Evolutionary conservation across 2,888 invertebrate species (phyloP), one percentile per base, ranked within the genome.

Genomic region (Phaonia tiefii): DNA sequence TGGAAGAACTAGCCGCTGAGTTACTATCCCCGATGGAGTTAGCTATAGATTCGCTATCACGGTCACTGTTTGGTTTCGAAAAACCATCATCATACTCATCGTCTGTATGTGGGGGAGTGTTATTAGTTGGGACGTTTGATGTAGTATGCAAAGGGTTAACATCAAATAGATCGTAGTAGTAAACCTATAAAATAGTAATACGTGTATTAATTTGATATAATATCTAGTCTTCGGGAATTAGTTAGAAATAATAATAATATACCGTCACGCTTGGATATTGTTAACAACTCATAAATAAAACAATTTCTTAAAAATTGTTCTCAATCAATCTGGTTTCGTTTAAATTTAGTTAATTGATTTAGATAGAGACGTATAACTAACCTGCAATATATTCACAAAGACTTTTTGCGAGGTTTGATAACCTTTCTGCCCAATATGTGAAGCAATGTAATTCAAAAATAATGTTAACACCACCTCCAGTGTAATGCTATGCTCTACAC

Each of bases 361-460:
- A n/a, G n/a, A n/a, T 39, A 5, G 25, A 66, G 25, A 31, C 15
- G 20, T 46, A 26, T n/a, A 25, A 51, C 82, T 74, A 39, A 88
- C 89, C 85, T 93, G 92, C 37, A 93, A 86, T 0, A 92, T 90
- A 84, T 90, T 91, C 49, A 92, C 92, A 56, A 93, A 89, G 0
- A 93, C 92, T 83, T 89, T 89, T 78, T 84, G 92, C 76, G 87
- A 92, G 81, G 85, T 91, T 88, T 85, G 90, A 87, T 88, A 91
- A 86, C 86, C 92, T 87, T 87, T 92, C 91, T 86, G 92, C 85
- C 94, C 94, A 39, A 94, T 93, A 84, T 93, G 92, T n/a, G 93
- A 93, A 4, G 94, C 94, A 76, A 94, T 90, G 86, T 93, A 94
- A 79, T 94, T 94, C 75, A 94, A 87, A 85, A 94, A 94, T 11